Conservation (phyloP, 2,113 vertebrate species). For the Cettia cetti region DNA sequence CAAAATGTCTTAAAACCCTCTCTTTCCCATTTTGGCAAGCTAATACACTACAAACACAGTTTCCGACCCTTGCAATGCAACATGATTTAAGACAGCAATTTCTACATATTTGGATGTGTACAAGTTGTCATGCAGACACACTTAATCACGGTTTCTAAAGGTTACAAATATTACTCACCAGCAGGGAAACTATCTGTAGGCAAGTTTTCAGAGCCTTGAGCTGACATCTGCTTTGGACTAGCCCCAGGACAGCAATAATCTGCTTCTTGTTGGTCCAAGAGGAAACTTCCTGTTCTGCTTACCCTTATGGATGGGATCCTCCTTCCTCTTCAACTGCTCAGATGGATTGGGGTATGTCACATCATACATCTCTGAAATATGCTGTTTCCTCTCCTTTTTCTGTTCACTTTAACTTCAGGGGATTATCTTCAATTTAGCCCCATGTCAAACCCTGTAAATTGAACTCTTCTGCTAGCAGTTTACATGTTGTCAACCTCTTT, state of each 20-base stretch:
- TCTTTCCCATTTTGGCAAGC: not conserved
- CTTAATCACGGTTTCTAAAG: not conserved
- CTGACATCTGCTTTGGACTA: not conserved
- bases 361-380: not conserved
- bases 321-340: not conserved
- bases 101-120: not conserved
- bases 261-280: not conserved
- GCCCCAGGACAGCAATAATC: not conserved
- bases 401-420: not conserved
- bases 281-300: not conserved
- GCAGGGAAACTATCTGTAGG: not conserved
- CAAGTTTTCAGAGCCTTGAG: not conserved
- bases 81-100: not conserved
- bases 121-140: not conserved
- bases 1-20: not conserved
- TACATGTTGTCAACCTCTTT: not conserved
- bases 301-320: not conserved
- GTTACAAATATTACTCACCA: not conserved
- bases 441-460: not conserved
- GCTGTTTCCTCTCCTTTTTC: not conserved
- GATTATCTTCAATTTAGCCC: not conserved
- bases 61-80: not conserved
- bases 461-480: not conserved
- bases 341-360: not conserved
- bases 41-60: not conserved